These are phyloP conservation scores for Scalopus aquaticus DNA, from an alignment of 2,113 vertebrate species.

Conservation along the genomic window DNA sequence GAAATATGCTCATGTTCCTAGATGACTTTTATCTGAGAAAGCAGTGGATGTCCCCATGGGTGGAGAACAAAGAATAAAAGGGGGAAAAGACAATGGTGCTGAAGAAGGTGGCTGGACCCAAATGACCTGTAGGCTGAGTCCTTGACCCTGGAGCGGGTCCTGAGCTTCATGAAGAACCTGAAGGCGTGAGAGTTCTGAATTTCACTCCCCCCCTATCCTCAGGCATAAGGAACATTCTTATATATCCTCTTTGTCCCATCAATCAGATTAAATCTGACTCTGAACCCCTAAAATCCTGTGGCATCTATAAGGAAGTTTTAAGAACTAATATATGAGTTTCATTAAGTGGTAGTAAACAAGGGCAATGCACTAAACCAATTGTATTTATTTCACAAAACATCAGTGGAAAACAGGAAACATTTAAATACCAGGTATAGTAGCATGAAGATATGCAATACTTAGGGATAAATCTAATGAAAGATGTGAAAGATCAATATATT, in stretches of 20 bases:
- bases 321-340: not conserved
- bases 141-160: not conserved
- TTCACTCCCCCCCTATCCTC: too few relatives aligned
- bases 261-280: not conserved
- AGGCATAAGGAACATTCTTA: not conserved
- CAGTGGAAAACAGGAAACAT: not conserved
- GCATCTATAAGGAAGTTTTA: not conserved
- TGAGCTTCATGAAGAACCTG: not conserved
- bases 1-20: not conserved
- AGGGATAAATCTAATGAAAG: not conserved
- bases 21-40: not conserved
- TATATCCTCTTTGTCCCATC: not conserved
- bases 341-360: not conserved
- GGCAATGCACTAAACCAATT: not conserved
- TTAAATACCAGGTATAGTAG: not conserved
- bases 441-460: not conserved
- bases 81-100: not conserved
- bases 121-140: not conserved
- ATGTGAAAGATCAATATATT: not conserved
- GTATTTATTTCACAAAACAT: not conserved
- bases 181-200: fast-evolving
- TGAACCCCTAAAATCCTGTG: not conserved
- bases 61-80: not conserved
- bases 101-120: too few relatives aligned
- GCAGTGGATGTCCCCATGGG: too few relatives aligned